Base-by-base conservation (phyloP, 1,140 invertebrate genomes). In the Drosophila parabipectinata region DNA sequence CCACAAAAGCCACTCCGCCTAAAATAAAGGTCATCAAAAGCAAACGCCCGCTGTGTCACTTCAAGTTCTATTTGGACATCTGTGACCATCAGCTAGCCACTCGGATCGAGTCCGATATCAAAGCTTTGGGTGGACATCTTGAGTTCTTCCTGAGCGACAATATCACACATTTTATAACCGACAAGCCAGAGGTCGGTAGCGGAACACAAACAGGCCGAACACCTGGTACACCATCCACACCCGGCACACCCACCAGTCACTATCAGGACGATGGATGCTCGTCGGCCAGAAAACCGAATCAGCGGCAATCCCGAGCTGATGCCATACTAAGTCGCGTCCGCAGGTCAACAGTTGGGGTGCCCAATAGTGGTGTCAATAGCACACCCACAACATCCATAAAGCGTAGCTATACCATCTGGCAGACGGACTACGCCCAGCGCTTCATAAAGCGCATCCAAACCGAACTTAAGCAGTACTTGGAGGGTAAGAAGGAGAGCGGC, bases 1-100 rank as follows among this genome's bases (percentile, higher is more conserved):
- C 67, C 45, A 30, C 53, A 47, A 37, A 63, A 52, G 51, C 41
- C 18, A 52, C 74, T 57, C 88, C 77, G 18, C 77, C 84, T 41
- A 89, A 89, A 90, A 85, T 89, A 88, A 91, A 91, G 76, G 78
- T 92, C 63, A 82, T 92, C 61, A 93, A 92, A 74, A 92, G 93
- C 69, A 90, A 92, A 34, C 94, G 93, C 79, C 93, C 93, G 47
- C 91, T 94, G 74, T 91, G 92, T 58, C 94, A 94, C 80, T 94
- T 94, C 69, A 94, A 93, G 69, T 95, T 95, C 92, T 95, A 95
- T 91, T 94, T 95, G 93, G 95, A 95, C 76, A 93, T 95, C 64
- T 94, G 95, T 91, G 95, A 95, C 77, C 93, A 94, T 93, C 93
- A 92, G 66, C 83, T 94, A 26, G 92, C 94, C 63, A 90, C 92